Conservation (phyloP, 2,113 vertebrate species). For the Halichoeres trimaculatus region DNA sequence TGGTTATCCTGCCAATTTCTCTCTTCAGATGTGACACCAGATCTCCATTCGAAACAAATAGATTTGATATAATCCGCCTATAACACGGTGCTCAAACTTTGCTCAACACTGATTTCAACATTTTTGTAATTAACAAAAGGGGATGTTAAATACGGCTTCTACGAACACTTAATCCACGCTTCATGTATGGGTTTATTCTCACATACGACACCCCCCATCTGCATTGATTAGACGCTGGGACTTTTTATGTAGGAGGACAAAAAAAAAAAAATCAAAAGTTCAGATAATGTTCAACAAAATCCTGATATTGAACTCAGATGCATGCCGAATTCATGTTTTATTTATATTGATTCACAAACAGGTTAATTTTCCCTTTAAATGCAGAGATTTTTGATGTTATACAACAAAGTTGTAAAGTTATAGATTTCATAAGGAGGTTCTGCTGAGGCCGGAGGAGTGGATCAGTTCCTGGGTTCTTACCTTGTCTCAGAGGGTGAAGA, state of each 20-base stretch:
- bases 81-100: too few relatives aligned
- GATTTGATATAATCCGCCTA: not conserved
- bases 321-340: accelerated
- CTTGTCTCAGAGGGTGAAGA: not conserved
- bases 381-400: accelerated
- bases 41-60: not conserved
- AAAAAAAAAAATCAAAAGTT: not conserved
- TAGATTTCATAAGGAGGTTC: not conserved
- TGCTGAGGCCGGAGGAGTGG: accelerated
- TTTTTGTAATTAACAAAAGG: not conserved
- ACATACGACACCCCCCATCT: too few relatives aligned
- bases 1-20: not conserved
- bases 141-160: not conserved
- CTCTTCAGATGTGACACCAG: not conserved
- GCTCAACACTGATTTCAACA: not conserved
- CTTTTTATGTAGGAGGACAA: accelerated
- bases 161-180: accelerated
- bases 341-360: accelerated
- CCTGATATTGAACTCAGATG: not conserved
- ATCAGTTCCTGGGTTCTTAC: constrained; percentile 10
- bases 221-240: not conserved
- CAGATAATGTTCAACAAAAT: accelerated
- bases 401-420: not conserved
- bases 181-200: not conserved
- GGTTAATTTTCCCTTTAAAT: accelerated